Evolutionary conservation across 2,888 invertebrate species (phyloP), one percentile per base, ranked within the genome.

Genomic region (Lepidocyrtinus sp.): DNA sequence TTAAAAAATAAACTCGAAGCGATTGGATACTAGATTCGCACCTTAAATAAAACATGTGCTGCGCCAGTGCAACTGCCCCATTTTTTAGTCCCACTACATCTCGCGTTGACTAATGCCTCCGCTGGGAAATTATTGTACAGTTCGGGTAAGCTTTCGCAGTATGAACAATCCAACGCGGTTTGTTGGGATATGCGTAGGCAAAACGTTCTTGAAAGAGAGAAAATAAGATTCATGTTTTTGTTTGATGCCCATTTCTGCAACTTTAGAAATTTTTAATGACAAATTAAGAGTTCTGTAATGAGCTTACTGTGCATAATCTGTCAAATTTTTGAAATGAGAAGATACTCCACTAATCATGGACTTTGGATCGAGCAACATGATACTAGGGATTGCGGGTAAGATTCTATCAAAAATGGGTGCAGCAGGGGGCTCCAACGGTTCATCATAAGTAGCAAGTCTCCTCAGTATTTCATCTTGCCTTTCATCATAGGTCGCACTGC

Each of bases 151-250:
- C 92, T 88, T 85, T 93, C 92, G 78, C 91, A 88, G 87, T 92
- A 94, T 59, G 89, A 90, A 80, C 92, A 91, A 88, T 94, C 93
- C 9, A 93, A 88, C 0, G 92, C 92, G 64, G 92, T 92, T 81
- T 93, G 91, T 87, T 94, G 93, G 0, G 92, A 91, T 15, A 92
- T 89, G 83, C 91, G 90, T 45, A 92, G 88, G 81, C 91, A 90
- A 85, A 93, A 93, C 87, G 90, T 89, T 69, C 92, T 92, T 87
- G n/a, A 87, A 89, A 85, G 83, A 59, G 63, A 69, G 46, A 36
- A 17, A 71, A 61, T 19, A 62, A 59, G 17, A 63, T 62, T 1
- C 61, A 21, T n/a, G 24, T 22, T 67, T 59, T 21, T 27, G 17
- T 27, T 9, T 26, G n/a, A n/a, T n/a, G n/a, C n/a, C n/a, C n/a